Conservation (phyloP, 1,140 invertebrate species). For the Cyrtorhinus lividipennis region DNA sequence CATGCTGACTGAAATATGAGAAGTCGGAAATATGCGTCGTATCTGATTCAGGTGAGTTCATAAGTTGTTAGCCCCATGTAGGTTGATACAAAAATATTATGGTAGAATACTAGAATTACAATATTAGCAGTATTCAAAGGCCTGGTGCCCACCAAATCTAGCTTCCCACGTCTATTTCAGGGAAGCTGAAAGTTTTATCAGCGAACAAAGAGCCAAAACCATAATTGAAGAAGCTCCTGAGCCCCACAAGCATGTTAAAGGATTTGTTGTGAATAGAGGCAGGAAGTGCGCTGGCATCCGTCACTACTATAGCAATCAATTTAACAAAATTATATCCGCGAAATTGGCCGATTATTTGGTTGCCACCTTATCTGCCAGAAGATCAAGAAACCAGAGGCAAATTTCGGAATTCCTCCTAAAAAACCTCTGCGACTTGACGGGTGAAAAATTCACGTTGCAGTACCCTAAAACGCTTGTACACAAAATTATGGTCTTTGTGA, state of each 20-base stretch:
- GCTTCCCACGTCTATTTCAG: too few species aligned
- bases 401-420: conserved; percentile 7
- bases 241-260: background rate
- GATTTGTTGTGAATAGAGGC: background rate
- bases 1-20: too few species aligned
- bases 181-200: conserved; percentile 4
- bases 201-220: background rate
- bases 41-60: too few species aligned
- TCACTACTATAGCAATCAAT: background rate
- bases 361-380: background rate
- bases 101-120: too few species aligned
- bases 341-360: conserved; percentile 9
- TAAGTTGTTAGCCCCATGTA: too few species aligned
- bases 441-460: background rate
- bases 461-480: conserved; percentile 8
- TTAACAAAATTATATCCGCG: background rate
- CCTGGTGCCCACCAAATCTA: too few species aligned
- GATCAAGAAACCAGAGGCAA: conserved; percentile 1
- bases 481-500: background rate
- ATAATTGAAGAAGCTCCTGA: background rate
- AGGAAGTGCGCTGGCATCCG: background rate
- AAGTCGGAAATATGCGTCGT: too few species aligned
- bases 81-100: too few species aligned
- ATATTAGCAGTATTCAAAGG: too few species aligned
- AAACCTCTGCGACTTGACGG: background rate